Evolutionary conservation across 2,113 vertebrate species (phyloP).

Genomic region (Takifugu flavidus): DNA sequence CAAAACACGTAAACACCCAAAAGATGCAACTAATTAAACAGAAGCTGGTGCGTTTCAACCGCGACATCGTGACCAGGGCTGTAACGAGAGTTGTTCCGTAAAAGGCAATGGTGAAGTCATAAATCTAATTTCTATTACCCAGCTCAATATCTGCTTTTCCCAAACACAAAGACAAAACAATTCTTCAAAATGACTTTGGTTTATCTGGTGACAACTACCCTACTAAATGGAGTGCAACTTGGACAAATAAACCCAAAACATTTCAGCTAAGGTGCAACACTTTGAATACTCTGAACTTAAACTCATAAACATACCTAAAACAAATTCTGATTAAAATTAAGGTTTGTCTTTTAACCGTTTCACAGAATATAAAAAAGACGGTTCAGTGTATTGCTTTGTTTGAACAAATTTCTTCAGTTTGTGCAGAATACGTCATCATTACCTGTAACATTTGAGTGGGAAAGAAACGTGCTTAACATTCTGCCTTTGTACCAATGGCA

Average conservation of each 20-base stretch:
- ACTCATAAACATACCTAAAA: background rate
- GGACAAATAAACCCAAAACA: slow-evolving; percentile 4
- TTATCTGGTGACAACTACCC: slow-evolving; percentile 7
- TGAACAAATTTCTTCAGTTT: slow-evolving; percentile 11
- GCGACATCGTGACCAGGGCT: background rate
- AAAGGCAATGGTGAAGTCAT: slow-evolving; percentile 33
- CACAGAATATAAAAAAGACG: slow-evolving; percentile 10
- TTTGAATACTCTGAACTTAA: background rate
- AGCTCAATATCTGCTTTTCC: slow-evolving; percentile 1
- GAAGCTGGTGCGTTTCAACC: slow-evolving; percentile 17
- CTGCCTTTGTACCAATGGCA: background rate
- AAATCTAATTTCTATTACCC: slow-evolving; percentile 2
- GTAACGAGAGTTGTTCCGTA: slow-evolving; percentile 1
- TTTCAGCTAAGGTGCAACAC: slow-evolving; percentile 38
- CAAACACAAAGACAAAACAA: slow-evolving; percentile 13
- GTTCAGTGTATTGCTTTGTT: slow-evolving; percentile 21
- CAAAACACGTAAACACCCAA: background rate
- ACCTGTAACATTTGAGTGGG: slow-evolving; percentile 1
- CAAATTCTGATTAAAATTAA: slow-evolving; percentile 21
- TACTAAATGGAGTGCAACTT: slow-evolving; percentile 12
- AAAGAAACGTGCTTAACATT: slow-evolving; percentile 12
- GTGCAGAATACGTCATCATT: background rate
- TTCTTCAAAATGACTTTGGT: slow-evolving; percentile 47
- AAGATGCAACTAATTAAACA: slow-evolving; percentile 11
- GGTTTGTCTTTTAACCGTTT: background rate